Evolutionary conservation across 2,797 vertebrate species (phyloP), one percentile per base, ranked within the genome.

Genomic region (Melanotaenia boesemani): DNA sequence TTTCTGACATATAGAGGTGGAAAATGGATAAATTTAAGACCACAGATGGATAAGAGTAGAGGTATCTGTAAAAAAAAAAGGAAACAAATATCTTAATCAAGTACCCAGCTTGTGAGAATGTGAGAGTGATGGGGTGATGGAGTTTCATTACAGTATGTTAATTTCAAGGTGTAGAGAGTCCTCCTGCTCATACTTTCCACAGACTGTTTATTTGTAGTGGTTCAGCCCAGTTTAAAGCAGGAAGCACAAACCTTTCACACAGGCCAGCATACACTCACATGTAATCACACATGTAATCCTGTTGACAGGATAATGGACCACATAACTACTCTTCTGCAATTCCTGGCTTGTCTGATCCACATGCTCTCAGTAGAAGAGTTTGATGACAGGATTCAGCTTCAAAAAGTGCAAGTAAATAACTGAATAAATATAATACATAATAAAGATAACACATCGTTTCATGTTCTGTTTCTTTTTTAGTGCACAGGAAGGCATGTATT

Each of bases 181-280:
- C 69, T 79, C 37, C 62, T 22, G 5, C 59, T 85, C 54, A 62
- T 70, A 77, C 75, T 90, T 91, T 90, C 83, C 86, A 77, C 70
- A 74, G 36, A 62, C 41, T 81, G 41, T 85, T 74, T 85, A 91
- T 89, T 89, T 86, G 85, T 86, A 88, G 72, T 78, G 64, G 59
- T 74, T 79, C 62, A 76, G 72, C 72, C 70, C 1, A 59, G 80
- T 84, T 74, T 86, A 68, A 82, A 90, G 80, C 88, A 90, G 91
- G 91, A 92, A 89, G 76, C 77, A 34, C 74, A 70, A 79, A 73
- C 68, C 73, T 69, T 90, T 79, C 82, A 83, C 76, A 77, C 75
- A 80, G 50, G 36, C 62, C 28, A 55, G 63, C 77, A 70, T 59
- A 70, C 65, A 57, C 71, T 30, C 30, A 30, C n/a, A n/a, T n/a